Conservation (phyloP, 2,797 vertebrate genomes). For the Chloroceryle amazona region DNA sequence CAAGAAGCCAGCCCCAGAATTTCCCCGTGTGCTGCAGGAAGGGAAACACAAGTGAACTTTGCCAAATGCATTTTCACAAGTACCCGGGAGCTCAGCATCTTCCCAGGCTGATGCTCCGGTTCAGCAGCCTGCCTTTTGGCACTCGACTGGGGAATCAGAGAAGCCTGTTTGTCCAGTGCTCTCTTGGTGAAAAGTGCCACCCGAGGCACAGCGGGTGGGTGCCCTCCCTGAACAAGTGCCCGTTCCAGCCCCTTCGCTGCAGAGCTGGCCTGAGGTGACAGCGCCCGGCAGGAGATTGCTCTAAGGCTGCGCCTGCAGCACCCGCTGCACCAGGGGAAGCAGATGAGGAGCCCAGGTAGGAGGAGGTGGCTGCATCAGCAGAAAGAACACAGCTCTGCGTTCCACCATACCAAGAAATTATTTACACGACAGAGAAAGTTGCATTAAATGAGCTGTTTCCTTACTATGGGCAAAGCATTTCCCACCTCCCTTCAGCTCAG, state of each 20-base stretch:
- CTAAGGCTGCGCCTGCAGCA: neutral
- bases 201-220: too few species aligned
- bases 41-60: neutral
- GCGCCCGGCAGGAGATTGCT: neutral
- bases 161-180: neutral
- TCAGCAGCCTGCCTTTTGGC: neutral
- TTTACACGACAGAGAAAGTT: neutral
- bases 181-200: neutral
- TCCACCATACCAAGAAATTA: neutral
- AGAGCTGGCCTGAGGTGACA: neutral
- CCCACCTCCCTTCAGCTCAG: neutral
- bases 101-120: neutral
- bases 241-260: neutral
- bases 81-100: accelerated
- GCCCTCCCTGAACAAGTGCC: neutral
- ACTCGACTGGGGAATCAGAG: neutral
- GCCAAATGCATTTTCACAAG: neutral
- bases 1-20: neutral
- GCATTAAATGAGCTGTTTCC: neutral
- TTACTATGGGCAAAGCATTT: neutral
- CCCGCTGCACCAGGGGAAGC: neutral
- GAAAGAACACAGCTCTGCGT: neutral
- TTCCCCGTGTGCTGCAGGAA: neutral
- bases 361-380: neutral
- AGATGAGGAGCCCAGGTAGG: neutral